phyloP scores from a whole-genome alignment of 2,888 invertebrate species.

The Unio delphinus region DNA sequence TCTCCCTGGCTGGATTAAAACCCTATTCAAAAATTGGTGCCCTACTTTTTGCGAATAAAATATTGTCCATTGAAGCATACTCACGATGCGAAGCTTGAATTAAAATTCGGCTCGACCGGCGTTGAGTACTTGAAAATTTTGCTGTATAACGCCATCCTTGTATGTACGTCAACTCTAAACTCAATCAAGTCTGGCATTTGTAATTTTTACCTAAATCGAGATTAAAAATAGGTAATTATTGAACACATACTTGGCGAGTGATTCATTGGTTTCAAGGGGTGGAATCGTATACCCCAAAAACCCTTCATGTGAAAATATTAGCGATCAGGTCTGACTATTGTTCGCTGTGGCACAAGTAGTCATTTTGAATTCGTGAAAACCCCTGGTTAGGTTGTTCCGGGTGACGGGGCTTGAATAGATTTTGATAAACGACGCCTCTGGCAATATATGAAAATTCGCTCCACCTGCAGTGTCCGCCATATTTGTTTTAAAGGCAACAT shows the following conservation, averaged over 20 bases:
- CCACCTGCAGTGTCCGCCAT: slow-evolving; percentile 21
- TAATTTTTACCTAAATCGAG: slow-evolving; percentile 1
- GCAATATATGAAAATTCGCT: slow-evolving; percentile 15
- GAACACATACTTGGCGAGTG: slow-evolving; percentile 13
- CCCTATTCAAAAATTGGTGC: slow-evolving; percentile 2
- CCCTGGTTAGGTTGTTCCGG: slow-evolving; percentile 9
- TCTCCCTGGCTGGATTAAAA: slow-evolving; percentile 6
- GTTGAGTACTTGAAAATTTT: no score
- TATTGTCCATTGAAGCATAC: no score
- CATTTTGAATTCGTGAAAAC: slow-evolving; percentile 16
- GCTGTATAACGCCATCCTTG: no score
- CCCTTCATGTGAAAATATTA: slow-evolving; percentile 26
- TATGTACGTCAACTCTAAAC: no score
- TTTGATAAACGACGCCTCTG: slow-evolving; percentile 18
- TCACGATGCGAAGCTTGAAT: no score
- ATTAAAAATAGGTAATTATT: slow-evolving; percentile 3
- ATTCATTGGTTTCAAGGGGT: slow-evolving; percentile 8
- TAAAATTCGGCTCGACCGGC: no score
- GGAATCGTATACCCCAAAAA: neutral
- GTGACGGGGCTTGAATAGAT: slow-evolving; percentile 15
- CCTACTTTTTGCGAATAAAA: no score
- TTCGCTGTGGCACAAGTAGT: slow-evolving; percentile 16
- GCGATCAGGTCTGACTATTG: slow-evolving; percentile 17
- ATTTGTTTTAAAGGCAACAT: slow-evolving; percentile 39
- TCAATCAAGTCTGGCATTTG: no score